Evolutionary conservation across 2,113 vertebrate genomes (phyloP), one percentile per base, ranked within the genome.

Genomic region (Neolamprologus longior): DNA sequence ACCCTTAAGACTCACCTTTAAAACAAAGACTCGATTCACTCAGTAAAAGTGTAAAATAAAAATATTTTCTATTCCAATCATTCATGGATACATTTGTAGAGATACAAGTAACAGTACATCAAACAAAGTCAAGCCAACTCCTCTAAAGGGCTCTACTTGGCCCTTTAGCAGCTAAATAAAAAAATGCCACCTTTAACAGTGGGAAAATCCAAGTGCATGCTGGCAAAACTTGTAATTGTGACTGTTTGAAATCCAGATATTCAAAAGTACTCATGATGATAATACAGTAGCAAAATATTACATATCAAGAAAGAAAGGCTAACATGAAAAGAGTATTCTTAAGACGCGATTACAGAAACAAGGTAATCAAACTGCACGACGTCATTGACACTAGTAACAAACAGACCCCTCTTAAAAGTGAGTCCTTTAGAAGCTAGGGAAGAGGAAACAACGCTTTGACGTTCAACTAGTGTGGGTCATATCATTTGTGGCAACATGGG

Each of bases 201-300:
- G 91, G 92, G 90, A 93, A 82, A 94, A 91, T 88, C 90, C 87
- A 94, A 96, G 94, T 92, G 96, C 96, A 97, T 97, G 96, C 97
- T 95, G 95, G 95, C 94, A 95, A 94, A 96, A 93, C 91, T 93
- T 81, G 85, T 91, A 93, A 94, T 93, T 73, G 86, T 91, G 94
- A 94, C 94, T 58, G 94, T 93, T 82, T 87, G 91, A 95, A 95
- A 95, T 95, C 92, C 94, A 96, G 89, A 96, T 95, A 96, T 95
- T 94, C 93, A 95, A 96, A 96, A 95, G 94, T 89, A 96, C 93
- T 96, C 86, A 94, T 93, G 91, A 93, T 93, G 92, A 95, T 94
- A 92, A 95, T 94, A 96, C 94, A 92, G 96, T 96, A 96, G 93
- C 96, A 97, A 97, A 97, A 96, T 96, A 95, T 95, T 94, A 96